Conservation (phyloP, 2,797 vertebrate genomes). For the Acridotheres tristis region DNA sequence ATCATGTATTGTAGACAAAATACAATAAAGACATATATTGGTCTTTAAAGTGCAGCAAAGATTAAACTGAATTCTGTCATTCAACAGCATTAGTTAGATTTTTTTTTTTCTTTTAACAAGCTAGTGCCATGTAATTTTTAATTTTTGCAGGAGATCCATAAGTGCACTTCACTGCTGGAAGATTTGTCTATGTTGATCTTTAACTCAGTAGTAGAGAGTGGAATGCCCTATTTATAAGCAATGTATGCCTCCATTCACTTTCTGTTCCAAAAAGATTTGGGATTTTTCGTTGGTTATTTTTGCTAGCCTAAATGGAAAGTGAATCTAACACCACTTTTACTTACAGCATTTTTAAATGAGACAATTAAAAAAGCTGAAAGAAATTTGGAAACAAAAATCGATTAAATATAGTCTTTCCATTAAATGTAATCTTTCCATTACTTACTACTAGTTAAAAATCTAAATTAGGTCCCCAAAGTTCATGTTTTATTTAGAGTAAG, state of each 20-base stretch:
- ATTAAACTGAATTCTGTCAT: not conserved
- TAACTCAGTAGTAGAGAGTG: not conserved
- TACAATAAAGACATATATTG: too few species aligned
- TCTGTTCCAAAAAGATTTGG: not conserved
- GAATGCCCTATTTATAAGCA: not conserved
- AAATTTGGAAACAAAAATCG: not conserved
- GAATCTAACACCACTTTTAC: not conserved
- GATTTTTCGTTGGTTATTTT: not conserved
- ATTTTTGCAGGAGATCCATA: not conserved
- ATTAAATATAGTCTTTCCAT: not conserved
- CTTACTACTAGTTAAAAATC: not conserved
- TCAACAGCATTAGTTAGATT: not conserved
- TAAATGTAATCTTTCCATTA: not conserved
- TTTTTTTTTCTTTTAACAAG: not conserved
- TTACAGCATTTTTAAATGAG: not conserved
- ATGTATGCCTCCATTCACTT: not conserved
- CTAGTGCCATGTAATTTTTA: not conserved
- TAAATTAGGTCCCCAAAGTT: not conserved
- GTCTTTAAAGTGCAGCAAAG: not conserved
- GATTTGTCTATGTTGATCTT: not conserved
- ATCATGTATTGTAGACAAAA: too few species aligned
- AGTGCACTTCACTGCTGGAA: not conserved
- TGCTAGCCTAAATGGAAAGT: not conserved
- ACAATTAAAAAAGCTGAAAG: not conserved
- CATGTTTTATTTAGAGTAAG: not conserved